These are phyloP conservation scores for Periplaneta americana DNA, from an alignment of 1,140 invertebrate genomes.

Conservation along the genomic window DNA sequence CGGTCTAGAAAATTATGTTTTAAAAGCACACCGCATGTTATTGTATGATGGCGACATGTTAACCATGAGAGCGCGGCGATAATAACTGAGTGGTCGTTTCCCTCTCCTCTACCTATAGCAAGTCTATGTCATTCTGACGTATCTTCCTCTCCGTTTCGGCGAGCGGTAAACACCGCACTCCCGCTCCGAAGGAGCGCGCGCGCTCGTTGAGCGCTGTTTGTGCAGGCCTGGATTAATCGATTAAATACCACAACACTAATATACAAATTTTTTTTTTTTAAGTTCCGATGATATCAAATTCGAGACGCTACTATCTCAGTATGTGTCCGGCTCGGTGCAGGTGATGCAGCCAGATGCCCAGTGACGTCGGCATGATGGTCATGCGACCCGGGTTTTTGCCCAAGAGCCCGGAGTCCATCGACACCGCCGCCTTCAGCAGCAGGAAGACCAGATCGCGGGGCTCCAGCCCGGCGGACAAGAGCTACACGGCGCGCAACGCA, in stretches of 20 bases:
- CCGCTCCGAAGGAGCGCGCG: no score
- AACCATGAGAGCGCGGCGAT: no score
- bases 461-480: not conserved
- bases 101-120: no score
- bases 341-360: not conserved
- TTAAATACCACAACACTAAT: not conserved
- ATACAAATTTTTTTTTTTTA: not conserved
- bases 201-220: no score
- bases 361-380: not conserved
- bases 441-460: not conserved
- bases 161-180: no score
- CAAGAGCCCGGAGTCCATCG: not conserved
- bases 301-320: not conserved
- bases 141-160: no score
- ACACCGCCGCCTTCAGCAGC: not conserved
- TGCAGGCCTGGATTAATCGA: no score
- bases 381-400: not conserved
- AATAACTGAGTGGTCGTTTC: no score
- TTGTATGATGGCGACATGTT: no score
- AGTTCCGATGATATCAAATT: not conserved
- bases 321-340: not conserved
- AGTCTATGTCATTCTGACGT: no score
- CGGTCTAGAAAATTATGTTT: no score
- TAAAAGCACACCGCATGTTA: no score
- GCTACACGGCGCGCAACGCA: not conserved